Percentiles rank a stretch among this genome's conserved stretches.
Evolutionary conservation across 2,888 invertebrate genomes (phyloP).

Genomic region (Agonopterix alstromeriana): DNA sequence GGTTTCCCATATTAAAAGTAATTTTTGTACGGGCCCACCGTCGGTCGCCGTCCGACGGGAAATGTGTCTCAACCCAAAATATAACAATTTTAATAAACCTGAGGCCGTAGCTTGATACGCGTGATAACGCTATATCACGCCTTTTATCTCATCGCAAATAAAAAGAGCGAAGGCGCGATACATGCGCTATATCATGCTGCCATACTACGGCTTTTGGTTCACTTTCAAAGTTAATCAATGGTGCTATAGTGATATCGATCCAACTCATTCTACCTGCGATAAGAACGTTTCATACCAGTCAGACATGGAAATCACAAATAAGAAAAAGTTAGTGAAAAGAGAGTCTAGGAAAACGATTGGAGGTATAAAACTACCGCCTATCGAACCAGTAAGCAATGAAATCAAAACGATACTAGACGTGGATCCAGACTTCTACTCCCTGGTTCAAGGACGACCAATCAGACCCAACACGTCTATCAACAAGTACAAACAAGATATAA

Average conservation of each 20-base stretch:
- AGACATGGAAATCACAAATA: conserved; percentile 20
- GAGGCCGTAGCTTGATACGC: too few relatives aligned
- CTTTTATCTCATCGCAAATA: too few relatives aligned
- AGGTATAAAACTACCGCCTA: conserved; percentile 57
- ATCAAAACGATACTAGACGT: conserved; percentile 77
- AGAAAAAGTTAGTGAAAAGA: conserved; percentile 35
- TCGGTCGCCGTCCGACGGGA: too few relatives aligned
- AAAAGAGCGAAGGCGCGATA: too few relatives aligned
- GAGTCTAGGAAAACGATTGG: conserved; percentile 37
- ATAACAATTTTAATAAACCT: too few relatives aligned
- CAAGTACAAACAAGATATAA: conserved; percentile 73
- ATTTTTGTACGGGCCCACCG: too few relatives aligned
- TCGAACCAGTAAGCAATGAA: conserved; percentile 36
- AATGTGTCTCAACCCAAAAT: too few relatives aligned
- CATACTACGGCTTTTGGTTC: too few relatives aligned
- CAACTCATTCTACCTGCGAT: conserved; percentile 4
- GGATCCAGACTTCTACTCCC: conserved; percentile 79
- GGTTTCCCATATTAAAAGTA: too few relatives aligned
- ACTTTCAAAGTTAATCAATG: conserved; percentile 7
- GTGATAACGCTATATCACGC: too few relatives aligned
- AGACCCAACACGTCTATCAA: conserved; percentile 70
- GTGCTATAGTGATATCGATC: conserved; percentile 56
- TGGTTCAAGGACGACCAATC: conserved; percentile 78
- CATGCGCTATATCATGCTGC: too few relatives aligned
- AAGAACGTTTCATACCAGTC: background rate